Conservation (phyloP, 2,113 vertebrate species). For the Rafetus swinhoei region DNA sequence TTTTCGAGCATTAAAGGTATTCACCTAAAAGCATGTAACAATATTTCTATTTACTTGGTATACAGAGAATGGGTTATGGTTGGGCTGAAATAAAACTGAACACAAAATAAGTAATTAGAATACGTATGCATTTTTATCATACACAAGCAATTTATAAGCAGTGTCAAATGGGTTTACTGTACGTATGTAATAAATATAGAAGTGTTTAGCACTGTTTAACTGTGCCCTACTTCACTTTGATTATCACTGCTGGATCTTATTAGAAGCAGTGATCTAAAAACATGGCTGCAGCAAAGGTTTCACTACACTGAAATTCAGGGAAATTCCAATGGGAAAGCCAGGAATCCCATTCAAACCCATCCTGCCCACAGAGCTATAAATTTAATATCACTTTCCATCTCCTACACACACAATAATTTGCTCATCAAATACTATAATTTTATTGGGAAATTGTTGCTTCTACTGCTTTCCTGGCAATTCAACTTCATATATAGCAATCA, state of each 20-base stretch:
- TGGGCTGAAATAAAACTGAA: neutral
- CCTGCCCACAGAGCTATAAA: neutral
- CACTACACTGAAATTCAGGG: accelerated
- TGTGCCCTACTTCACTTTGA: accelerated
- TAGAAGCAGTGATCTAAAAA: neutral
- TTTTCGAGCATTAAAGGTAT: neutral
- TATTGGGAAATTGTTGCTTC: neutral
- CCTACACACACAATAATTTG: neutral
- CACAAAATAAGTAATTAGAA: neutral
- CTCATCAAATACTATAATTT: accelerated
- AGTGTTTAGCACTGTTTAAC: no score
- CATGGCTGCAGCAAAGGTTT: neutral
- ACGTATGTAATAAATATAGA: neutral
- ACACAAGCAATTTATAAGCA: accelerated
- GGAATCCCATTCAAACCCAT: neutral
- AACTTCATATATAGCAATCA: neutral
- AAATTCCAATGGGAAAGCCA: neutral
- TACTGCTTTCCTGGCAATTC: neutral
- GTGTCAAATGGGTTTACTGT: accelerated
- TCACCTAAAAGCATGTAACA: neutral
- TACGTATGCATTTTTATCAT: accelerated
- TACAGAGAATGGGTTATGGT: accelerated
- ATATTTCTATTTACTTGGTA: neutral
- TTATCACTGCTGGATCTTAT: neutral
- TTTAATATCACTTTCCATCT: neutral